A percentile compares a stretch with the other conserved stretches of the same genome.
These are phyloP conservation scores for Notarius lentiginosus DNA, from an alignment of 2,113 vertebrate genomes.

Conservation along the genomic window DNA sequence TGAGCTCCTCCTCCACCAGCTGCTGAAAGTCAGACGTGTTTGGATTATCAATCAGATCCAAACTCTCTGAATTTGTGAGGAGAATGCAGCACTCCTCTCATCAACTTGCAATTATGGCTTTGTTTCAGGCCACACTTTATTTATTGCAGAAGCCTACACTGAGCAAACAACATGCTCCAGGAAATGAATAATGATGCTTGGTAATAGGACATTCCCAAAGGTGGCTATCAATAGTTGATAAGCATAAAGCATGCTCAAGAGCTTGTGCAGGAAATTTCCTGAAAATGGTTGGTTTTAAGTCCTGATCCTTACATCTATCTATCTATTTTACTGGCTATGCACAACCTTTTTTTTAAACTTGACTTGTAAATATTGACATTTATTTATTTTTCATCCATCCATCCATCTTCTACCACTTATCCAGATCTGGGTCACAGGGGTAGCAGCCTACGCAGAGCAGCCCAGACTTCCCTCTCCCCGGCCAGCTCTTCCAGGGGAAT, in stretches of 20 bases:
- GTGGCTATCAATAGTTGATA: constrained; percentile 42
- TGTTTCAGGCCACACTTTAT: constrained; percentile 48
- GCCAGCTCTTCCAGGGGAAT: too few species aligned
- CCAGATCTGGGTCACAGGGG: too few species aligned
- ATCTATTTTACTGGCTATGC: not conserved
- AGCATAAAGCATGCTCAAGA: constrained; percentile 35
- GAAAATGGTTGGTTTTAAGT: constrained; percentile 24
- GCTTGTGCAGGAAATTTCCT: not conserved
- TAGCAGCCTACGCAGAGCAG: too few species aligned
- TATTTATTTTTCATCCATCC: too few species aligned
- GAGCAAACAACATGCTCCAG: constrained; percentile 23
- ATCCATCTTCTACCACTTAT: too few species aligned
- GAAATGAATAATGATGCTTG: constrained; percentile 38
- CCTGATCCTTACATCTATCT: not conserved
- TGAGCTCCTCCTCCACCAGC: constrained; percentile 49
- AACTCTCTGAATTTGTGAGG: constrained; percentile 22
- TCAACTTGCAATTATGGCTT: constrained; percentile 44
- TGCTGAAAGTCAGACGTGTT: constrained; percentile 43
- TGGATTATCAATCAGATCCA: constrained; percentile 30
- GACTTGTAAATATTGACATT: too few species aligned
- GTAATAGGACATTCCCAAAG: constrained; percentile 34
- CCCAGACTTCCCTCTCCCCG: too few species aligned
- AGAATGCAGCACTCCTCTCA: constrained; percentile 17
- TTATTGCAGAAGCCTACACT: constrained; percentile 40
- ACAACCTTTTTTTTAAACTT: too few species aligned